Base-by-base conservation (phyloP, 2,113 vertebrate genomes). In the Mesocricetus auratus region DNA sequence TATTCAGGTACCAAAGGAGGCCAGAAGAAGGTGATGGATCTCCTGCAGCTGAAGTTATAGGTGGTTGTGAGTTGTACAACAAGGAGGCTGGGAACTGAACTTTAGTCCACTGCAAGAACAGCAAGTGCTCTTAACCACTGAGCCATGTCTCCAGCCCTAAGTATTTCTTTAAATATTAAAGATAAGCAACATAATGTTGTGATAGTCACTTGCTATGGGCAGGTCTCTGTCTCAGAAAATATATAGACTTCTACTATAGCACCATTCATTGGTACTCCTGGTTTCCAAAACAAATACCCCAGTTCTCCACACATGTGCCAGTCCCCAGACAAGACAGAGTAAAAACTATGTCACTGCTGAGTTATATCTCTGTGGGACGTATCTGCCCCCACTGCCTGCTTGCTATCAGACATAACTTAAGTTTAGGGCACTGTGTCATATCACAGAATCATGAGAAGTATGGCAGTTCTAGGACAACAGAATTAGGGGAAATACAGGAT, bases 381-480 rank as follows among this genome's bases (percentile, higher is more conserved):
- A 1, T 0, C 0, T 4, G 19, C 8, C 73, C 88, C 62, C 31
- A 42, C 78, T 53, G 78, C 15, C 36, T 90, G 36, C 87, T 22
- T 53, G 89, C 68, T 24, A 22, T 68, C 42, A 36, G 56, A 82
- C 68, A 68, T n/a, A 42, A 58, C 17, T 5, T 31, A 29, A 4
- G n/a, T 19, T 12, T 26, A 22, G 75, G 19, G 19, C 6, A 2
- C 83, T 33, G 36, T 71, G 42, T 77, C 9, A 29, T 0, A n/a
- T 73, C 16, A 42, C 0, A n/a, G 36, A 86, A 78, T 53, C 19
- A 45, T 12, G 22, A 31, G 33, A 86, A 39, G 5, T 0, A 11
- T 1, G 60, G 33, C 10, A 13, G 62, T 22, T 5, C 50, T 10
- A n/a, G 8, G 11, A 3, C 53, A 83, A 73, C 0, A 0, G 50